Base-by-base conservation (phyloP, 1,140 invertebrate species). In the Drosophila nebulosa region DNA sequence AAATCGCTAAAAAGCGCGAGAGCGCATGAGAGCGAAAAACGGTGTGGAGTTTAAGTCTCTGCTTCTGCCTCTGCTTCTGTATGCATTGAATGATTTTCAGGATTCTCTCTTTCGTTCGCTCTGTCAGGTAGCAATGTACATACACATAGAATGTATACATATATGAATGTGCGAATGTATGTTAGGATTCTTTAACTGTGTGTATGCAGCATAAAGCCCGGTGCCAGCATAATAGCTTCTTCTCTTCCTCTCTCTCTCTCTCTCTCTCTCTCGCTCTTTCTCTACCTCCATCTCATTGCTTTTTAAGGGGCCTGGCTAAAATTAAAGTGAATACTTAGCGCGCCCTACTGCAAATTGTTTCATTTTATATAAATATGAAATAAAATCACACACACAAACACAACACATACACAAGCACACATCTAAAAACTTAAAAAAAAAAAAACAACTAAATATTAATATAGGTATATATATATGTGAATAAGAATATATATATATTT, bases 141-240 rank as follows among this genome's bases (percentile, higher is more conserved):
- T n/a, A n/a, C n/a, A n/a, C n/a, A n/a, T n/a, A n/a, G n/a, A n/a
- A 7, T n/a, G 7, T 35, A 35, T 12, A 36, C 9, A 16, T 39
- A 14, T 65, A 53, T 74, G 63, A 74, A 70, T 32, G 9, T 10
- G 30, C 12, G 7, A 3, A 32, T 32, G 30, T 74, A 74, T 74
- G 74, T 74, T 74, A 73, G 64, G 70, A 55, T 74, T 50, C 58
- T 63, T 55, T 62, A 53, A 24, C 32, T 42, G 24, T 51, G 26
- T 30, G 58, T 50, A 12, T 36, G 51, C 59, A 39, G 69, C 57
- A 46, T 73, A 55, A 55, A 74, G 64, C 72, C 72, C 72, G 72
- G 72, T 74, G 58, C 70, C 56, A 74, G 68, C 50, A 74, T 74
- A 72, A 67, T 21, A 16, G 39, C 16, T 46, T 10, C 39, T 16